Base-by-base conservation (phyloP, 2,888 invertebrate genomes). In the Stenurella melanura region DNA sequence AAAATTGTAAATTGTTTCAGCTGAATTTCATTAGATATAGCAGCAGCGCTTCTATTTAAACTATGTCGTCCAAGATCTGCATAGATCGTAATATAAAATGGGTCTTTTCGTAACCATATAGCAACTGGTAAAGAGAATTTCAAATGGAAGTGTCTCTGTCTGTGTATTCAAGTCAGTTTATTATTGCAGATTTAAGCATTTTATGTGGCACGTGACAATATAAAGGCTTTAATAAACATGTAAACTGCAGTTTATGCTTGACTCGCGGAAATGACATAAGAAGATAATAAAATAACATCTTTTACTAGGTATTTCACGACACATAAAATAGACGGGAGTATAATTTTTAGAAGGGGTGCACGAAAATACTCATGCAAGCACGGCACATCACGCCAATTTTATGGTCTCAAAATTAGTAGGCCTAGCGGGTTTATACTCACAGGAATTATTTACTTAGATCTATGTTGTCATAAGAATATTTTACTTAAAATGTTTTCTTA, bases 211-310 rank as follows among this genome's bases (percentile, higher is more conserved):
- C 73, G 77, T 75, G 75, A 71, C 75, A 50, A 64, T 76, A 73
- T 76, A 78, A 80, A 75, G 73, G 73, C 71, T 70, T 70, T 78
- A 76, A 78, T 76, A 78, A 80, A 78, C 78, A 79, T 78, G 75
- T 78, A 77, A 76, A 75, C 64, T 74, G 74, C 76, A 76, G 76
- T 80, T 80, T 75, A 77, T 66, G 74, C 60, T 70, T 64, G 69
- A 64, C 75, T 75, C 61, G 64, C 72, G 73, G 71, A 71, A 74
- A 61, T 69, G 60, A 56, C 69, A 70, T 38, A 76, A 69, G 57
- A 26, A 58, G 60, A 58, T 50, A 70, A 60, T 70, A 70, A 70
- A 70, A 60, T 70, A 68, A 70, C 70, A 60, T 70, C 70, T 70
- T 60, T 60, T 70, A 70, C 70, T 34, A 42, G 60, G 19, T 21